These are phyloP conservation scores for Brassicogethes aeneus DNA, from an alignment of 2,888 invertebrate species.

Conservation along the genomic window DNA sequence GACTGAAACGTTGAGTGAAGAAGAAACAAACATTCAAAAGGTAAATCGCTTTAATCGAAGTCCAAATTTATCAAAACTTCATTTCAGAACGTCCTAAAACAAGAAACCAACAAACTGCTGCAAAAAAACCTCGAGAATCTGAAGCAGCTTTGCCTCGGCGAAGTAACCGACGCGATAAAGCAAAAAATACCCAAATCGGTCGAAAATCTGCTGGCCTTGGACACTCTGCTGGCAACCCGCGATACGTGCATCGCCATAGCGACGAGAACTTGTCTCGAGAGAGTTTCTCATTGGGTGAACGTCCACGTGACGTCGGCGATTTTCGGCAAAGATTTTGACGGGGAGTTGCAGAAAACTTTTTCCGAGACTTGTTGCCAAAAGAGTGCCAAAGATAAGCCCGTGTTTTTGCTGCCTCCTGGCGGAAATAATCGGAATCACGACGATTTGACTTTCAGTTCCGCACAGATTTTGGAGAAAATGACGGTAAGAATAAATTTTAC, in stretches of 20 bases:
- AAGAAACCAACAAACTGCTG: slow-evolving; percentile 12
- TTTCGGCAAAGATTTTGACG: slow-evolving; percentile 36
- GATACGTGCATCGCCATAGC: slow-evolving; percentile 45
- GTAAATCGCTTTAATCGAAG: slow-evolving; percentile 6
- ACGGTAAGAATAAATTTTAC: slow-evolving; percentile 20
- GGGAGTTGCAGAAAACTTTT: slow-evolving; percentile 16
- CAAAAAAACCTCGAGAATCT: background rate
- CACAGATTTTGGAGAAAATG: slow-evolving; percentile 27
- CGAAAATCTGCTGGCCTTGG: slow-evolving; percentile 46
- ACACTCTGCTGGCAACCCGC: slow-evolving; percentile 42
- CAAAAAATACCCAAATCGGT: slow-evolving; percentile 28
- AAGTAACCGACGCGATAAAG: too few species aligned
- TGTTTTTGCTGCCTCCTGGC: slow-evolving; percentile 23
- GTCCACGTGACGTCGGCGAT: slow-evolving; percentile 40
- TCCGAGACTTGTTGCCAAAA: background rate
- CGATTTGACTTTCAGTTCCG: slow-evolving; percentile 23
- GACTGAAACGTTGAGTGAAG: too few species aligned
- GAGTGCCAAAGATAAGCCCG: slow-evolving; percentile 10
- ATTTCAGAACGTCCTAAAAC: slow-evolving; percentile 14
- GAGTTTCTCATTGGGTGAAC: slow-evolving; percentile 49
- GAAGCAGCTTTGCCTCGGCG: background rate
- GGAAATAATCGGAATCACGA: slow-evolving; percentile 26
- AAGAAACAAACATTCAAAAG: slow-evolving; percentile 11
- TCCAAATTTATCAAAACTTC: background rate
- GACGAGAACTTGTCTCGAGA: slow-evolving; percentile 41